Evolutionary conservation across 2,113 vertebrate genomes (phyloP).

Genomic region (Cyphomyrus discorhynchus): DNA sequence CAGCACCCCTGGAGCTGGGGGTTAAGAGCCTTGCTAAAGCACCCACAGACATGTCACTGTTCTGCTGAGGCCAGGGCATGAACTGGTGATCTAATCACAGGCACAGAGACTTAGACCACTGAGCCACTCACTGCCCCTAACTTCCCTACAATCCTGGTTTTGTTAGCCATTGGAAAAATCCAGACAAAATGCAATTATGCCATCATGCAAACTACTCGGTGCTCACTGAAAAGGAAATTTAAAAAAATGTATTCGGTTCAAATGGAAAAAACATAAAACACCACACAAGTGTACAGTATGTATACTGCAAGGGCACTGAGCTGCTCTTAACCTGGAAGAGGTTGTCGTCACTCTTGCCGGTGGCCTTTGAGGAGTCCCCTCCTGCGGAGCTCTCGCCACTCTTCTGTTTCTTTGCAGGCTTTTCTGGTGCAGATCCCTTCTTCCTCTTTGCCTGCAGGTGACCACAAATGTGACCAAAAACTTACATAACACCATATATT

Average conservation of each 20-base stretch:
- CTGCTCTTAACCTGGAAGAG: conserved; percentile 73
- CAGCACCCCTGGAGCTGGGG: neutral
- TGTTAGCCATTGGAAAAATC: neutral
- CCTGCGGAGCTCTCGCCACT: conserved; percentile 75
- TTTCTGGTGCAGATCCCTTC: conserved; percentile 68
- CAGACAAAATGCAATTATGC: neutral
- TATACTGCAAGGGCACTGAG: neutral
- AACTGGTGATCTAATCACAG: neutral
- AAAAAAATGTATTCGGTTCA: neutral
- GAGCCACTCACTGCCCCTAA: neutral
- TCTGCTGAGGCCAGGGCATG: neutral
- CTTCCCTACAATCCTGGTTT: neutral
- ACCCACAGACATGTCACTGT: neutral
- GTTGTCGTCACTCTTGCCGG: conserved; percentile 70
- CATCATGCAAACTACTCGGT: neutral
- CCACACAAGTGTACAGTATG: neutral
- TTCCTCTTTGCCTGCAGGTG: conserved; percentile 67
- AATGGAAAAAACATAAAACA: neutral
- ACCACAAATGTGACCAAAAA: neutral
- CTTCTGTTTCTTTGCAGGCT: conserved; percentile 74
- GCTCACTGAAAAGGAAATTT: neutral
- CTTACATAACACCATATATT: neutral
- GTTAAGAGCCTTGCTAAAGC: neutral
- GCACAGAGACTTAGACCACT: neutral
- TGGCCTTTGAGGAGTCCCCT: conserved; percentile 67